Conservation (phyloP, 2,113 vertebrate species). For the Oriolus oriolus region DNA sequence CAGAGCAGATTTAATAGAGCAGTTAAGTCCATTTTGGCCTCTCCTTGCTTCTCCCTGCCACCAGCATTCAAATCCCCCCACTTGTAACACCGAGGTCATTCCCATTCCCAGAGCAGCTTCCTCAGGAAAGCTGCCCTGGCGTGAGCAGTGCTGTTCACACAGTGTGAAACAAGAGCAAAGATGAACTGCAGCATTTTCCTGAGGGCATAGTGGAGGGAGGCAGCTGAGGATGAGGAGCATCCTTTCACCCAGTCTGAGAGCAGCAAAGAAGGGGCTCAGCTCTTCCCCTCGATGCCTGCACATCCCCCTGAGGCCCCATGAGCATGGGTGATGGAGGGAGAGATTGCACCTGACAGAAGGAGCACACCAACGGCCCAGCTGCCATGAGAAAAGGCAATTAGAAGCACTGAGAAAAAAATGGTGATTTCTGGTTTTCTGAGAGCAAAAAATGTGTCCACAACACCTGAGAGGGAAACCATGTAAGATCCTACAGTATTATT, state of each 20-base stretch:
- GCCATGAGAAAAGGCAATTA: accelerated
- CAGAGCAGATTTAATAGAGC: neutral
- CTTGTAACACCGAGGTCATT: neutral
- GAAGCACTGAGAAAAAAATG: neutral
- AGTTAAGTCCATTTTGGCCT: neutral
- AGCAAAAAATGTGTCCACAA: neutral
- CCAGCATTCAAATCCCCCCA: neutral
- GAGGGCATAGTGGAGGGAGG: accelerated
- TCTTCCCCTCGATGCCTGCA: accelerated
- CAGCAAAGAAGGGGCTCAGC: neutral
- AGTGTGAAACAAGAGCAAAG: neutral
- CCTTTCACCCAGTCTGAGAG: neutral
- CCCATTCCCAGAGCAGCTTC: neutral
- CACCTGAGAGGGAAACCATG: neutral
- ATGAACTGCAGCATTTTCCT: neutral
- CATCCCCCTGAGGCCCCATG: neutral
- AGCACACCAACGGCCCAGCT: neutral
- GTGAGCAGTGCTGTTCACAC: neutral
- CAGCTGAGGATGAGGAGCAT: neutral
- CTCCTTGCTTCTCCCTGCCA: neutral
- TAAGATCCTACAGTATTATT: neutral
- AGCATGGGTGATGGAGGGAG: no score
- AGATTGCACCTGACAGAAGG: neutral
- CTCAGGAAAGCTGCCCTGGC: neutral
- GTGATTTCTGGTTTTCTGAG: neutral